Conservation (phyloP, 2,888 invertebrate species). For the Carterocephalus palaemon region DNA sequence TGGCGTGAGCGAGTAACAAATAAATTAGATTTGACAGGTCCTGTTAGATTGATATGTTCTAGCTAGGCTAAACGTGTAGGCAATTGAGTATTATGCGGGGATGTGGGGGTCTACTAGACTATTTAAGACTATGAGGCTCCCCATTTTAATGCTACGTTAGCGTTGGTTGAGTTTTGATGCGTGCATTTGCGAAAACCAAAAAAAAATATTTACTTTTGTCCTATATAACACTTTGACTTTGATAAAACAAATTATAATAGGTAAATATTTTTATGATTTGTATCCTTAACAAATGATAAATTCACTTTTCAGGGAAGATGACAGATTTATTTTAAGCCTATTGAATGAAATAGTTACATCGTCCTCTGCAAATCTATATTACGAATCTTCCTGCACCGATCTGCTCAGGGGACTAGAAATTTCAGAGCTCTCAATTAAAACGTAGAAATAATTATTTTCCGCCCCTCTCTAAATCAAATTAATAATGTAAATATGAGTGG, state of each 20-base stretch:
- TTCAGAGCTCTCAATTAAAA: constrained; percentile 74
- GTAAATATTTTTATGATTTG: too few species aligned
- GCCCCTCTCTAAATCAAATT: constrained; percentile 73
- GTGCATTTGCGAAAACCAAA: too few species aligned
- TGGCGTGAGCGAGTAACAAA: constrained; percentile 40
- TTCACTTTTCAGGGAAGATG: too few species aligned
- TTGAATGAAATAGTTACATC: too few species aligned
- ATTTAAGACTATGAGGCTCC: constrained; percentile 44
- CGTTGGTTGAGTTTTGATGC: too few species aligned
- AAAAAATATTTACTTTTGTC: too few species aligned
- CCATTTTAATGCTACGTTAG: constrained; percentile 18
- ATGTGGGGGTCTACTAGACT: constrained; percentile 71
- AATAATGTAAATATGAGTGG: constrained; percentile 63
- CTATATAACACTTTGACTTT: too few species aligned
- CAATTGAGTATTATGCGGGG: constrained; percentile 70
- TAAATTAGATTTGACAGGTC: constrained; percentile 69
- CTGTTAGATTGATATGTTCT: constrained; percentile 66
- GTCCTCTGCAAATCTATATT: too few species aligned
- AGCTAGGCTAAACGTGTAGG: constrained; percentile 66
- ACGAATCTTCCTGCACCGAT: constrained; percentile 50
- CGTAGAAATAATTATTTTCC: constrained; percentile 71
- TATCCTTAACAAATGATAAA: too few species aligned
- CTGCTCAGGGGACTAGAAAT: constrained; percentile 64
- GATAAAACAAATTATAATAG: too few species aligned
- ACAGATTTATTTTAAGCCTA: too few species aligned